Conservation (phyloP, 2,113 vertebrate genomes). For the Grammomys surdaster region DNA sequence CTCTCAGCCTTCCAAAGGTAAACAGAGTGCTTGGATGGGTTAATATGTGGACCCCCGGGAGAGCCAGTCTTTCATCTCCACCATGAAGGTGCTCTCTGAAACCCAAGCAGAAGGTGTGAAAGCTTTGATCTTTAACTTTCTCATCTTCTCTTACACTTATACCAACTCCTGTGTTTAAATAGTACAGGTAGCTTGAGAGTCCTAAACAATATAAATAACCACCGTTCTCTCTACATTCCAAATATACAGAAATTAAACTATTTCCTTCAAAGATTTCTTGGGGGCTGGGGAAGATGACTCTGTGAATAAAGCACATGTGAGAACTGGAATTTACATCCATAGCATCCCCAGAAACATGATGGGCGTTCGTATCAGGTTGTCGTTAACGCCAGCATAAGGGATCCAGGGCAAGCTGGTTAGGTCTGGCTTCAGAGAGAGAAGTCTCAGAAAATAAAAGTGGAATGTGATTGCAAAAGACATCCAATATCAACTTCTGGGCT, state of each 20-base stretch:
- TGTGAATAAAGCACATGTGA: not conserved
- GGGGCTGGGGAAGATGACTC: not conserved
- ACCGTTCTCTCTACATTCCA: conserved; percentile 20
- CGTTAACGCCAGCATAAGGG: no score
- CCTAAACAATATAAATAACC: conserved; percentile 36
- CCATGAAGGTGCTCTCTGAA: not conserved
- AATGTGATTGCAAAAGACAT: no score
- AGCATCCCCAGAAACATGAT: not conserved
- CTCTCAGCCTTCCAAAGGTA: conserved; percentile 23
- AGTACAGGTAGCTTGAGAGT: conserved; percentile 17
- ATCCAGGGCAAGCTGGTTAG: not conserved
- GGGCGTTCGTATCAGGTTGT: no score
- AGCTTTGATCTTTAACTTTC: conserved; percentile 22
- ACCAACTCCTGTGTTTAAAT: conserved; percentile 18
- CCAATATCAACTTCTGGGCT: no score
- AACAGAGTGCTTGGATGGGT: not conserved
- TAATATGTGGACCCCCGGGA: not conserved
- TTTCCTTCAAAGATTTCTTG: conserved; percentile 18
- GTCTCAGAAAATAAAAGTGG: not conserved
- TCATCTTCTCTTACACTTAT: conserved; percentile 12
- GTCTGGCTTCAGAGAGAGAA: not conserved
- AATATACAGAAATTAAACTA: conserved; percentile 27
- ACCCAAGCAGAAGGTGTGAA: conserved; percentile 9
- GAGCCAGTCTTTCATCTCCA: not conserved
- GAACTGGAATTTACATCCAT: not conserved